These are phyloP conservation scores for Heliothis virescens DNA, from an alignment of 1,140 invertebrate species.

Conservation along the genomic window DNA sequence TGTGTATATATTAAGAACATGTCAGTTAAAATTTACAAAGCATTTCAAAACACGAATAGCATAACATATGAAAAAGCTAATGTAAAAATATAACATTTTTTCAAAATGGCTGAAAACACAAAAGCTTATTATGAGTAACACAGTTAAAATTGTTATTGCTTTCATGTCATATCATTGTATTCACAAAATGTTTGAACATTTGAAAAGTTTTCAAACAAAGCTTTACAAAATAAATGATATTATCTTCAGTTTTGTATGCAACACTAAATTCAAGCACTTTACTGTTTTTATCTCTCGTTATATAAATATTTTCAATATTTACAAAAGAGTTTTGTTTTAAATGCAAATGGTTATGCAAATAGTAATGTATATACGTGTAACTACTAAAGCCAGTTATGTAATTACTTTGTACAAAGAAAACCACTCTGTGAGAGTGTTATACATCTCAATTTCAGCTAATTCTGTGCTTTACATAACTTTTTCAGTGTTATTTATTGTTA, in stretches of 20 bases:
- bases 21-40: no score
- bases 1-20: no score
- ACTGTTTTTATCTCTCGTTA: conserved; percentile 24
- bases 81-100: no score
- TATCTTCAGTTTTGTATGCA: conserved; percentile 10
- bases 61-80: no score
- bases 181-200: background rate
- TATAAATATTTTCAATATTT: conserved; percentile 35
- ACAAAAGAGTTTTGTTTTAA: conserved; percentile 16
- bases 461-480: no score
- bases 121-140: no score
- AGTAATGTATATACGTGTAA: background rate
- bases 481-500: no score
- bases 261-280: conserved; percentile 18
- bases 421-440: no score
- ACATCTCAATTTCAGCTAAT: no score
- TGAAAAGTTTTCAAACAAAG: conserved; percentile 1
- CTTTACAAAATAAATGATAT: conserved; percentile 12
- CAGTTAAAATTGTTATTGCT: background rate
- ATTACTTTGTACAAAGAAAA: background rate
- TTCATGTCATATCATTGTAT: background rate
- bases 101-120: no score
- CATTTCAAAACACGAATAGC: no score
- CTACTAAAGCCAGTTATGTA: background rate
- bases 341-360: conserved; percentile 8